Evolutionary conservation across 2,797 vertebrate species (phyloP), one percentile per base, ranked within the genome.

Genomic region (Austrolebias charrua): DNA sequence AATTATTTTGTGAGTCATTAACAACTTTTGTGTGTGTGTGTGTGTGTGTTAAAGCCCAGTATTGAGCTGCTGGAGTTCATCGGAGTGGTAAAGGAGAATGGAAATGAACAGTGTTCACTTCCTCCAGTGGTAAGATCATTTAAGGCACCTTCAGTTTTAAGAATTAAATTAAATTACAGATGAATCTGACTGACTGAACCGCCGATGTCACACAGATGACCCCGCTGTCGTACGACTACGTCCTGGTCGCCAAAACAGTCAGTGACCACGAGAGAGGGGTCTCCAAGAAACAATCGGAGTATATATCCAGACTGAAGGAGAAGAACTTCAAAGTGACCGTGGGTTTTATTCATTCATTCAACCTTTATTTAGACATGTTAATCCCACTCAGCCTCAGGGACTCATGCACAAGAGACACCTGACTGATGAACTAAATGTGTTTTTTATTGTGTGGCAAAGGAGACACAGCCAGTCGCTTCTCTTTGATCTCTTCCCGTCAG

Each of bases 271-370:
- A 89, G 9, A 73, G 59, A 76, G 86, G 69, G 19, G 45, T 28
- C 11, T 77, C 63, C 69, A 60, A 4, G 48, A 95, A 91, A 81
- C 94, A 91, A 79, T 76, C 2, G 0, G 85, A 76, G 38, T 98
- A 94, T 80, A 90, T 95, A 14, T 66, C 89, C 0, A 88, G 89
- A 71, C 78, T 98, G 49, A 69, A 80, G 72, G 84, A 69, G 5
- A 96, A 94, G 66, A 92, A 94, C 14, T 93, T 98, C 10, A 80
- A 66, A 58, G 89, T 93, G 76, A 93, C 91, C 76, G 96, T 98
- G 82, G 90, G 90, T 81, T 24, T 38, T 40, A 15, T 44, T 16
- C 16, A 6, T 43, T 15, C 9, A 8, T 38, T 11, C 24, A 24
- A 24, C 24, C 24, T 24, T 24, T 24, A 24, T 24, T 24, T 24